Evolutionary conservation across 2,113 vertebrate genomes (phyloP).

Genomic region (Trematocara macrostoma): DNA sequence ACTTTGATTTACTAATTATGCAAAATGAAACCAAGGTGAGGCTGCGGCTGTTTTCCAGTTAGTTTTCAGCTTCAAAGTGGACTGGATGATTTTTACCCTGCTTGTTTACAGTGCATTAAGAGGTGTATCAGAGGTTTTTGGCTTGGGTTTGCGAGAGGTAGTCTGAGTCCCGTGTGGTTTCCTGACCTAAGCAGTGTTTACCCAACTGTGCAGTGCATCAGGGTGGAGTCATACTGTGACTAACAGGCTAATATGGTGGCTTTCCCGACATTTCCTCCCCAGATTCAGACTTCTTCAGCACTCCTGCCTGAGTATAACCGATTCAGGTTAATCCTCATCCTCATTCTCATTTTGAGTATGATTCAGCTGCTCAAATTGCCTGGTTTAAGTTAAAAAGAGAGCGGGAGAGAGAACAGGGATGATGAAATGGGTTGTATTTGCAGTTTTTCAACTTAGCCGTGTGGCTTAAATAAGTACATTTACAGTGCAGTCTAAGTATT

Average conservation of each 20-base stretch:
- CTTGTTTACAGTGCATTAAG: constrained; percentile 8
- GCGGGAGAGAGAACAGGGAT: neutral
- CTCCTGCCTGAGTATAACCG: constrained; percentile 1
- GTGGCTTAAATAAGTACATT: neutral
- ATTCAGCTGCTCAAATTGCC: neutral
- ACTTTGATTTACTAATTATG: constrained; percentile 26
- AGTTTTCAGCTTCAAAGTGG: neutral
- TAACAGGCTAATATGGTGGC: constrained; percentile 23
- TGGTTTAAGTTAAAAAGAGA: neutral
- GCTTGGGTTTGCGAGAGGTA: neutral
- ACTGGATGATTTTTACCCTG: neutral
- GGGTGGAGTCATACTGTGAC: constrained; percentile 8
- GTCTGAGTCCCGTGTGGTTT: neutral
- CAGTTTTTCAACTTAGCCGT: neutral
- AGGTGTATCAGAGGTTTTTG: neutral
- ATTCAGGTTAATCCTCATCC: constrained; percentile 53
- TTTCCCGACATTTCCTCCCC: constrained; percentile 9
- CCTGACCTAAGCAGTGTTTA: neutral
- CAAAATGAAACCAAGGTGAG: neutral
- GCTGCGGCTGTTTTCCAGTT: neutral
- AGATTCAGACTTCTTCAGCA: neutral
- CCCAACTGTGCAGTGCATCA: neutral
- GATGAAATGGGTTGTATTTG: neutral
- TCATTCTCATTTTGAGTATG: constrained; percentile 4
- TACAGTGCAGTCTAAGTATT: neutral